Conservation (phyloP, 2,888 invertebrate species). For the Lasioglossum pauxillum region DNA sequence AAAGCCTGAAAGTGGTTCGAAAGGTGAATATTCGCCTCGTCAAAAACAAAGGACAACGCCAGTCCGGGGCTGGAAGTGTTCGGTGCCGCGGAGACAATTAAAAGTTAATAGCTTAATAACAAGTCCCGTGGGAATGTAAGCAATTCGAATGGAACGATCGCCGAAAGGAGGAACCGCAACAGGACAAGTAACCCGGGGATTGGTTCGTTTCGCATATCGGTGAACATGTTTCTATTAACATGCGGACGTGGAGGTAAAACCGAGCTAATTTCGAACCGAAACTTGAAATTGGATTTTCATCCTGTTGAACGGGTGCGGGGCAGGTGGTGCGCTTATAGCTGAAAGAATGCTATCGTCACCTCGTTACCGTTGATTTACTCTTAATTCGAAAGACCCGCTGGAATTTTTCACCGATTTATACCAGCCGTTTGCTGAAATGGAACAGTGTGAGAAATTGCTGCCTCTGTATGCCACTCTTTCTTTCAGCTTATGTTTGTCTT, state of each 20-base stretch:
- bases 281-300: conserved; percentile 55
- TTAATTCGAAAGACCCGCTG: conserved; percentile 13
- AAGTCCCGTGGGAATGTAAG: conserved; percentile 35
- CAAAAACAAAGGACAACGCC: neutral
- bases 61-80: neutral
- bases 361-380: conserved; percentile 31
- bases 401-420: conserved; percentile 9
- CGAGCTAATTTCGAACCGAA: conserved; percentile 54
- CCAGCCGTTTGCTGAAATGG: neutral
- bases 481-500: neutral
- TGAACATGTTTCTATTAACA: conserved; percentile 55
- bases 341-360: conserved; percentile 1
- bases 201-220: conserved; percentile 50
- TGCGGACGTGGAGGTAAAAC: conserved; percentile 34
- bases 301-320: neutral
- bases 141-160: conserved; percentile 54
- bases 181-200: conserved; percentile 43
- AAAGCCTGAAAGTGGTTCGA: neutral
- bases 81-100: conserved; percentile 31
- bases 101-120: conserved; percentile 61
- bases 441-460: conserved; percentile 9
- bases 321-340: neutral
- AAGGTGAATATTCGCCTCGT: neutral
- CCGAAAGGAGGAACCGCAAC: conserved; percentile 43
- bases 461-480: neutral